phyloP scores from a whole-genome alignment of 2,113 vertebrate species.

The Charina bottae region DNA sequence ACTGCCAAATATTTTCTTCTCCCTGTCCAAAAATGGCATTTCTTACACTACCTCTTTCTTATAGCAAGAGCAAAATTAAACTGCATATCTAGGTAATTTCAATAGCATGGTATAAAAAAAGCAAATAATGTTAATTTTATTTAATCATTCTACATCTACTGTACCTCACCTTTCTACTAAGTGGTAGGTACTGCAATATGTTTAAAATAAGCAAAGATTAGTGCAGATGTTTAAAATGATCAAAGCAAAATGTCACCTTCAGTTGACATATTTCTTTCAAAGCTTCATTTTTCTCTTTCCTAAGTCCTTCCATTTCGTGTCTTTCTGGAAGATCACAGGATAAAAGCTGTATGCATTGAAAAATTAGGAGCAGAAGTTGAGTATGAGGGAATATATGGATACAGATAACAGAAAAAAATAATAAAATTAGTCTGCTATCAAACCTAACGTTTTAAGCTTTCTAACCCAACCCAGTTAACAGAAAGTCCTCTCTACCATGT shows the following conservation, averaged over 20 bases:
- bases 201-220: neutral
- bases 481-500: neutral
- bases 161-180: neutral
- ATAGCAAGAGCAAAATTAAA: neutral
- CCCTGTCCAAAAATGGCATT: neutral
- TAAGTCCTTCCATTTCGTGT: conserved; percentile 81
- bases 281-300: conserved; percentile 82
- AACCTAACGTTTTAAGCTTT: neutral
- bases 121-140: neutral
- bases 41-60: too few relatives aligned
- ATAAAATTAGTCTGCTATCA: neutral
- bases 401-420: neutral
- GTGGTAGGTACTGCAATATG: neutral
- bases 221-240: conserved; percentile 13
- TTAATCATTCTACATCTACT: neutral
- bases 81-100: neutral
- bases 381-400: neutral
- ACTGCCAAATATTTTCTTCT: neutral
- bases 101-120: neutral
- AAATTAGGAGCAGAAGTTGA: conserved; percentile 10
- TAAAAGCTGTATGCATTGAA: conserved; percentile 68
- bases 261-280: conserved; percentile 82
- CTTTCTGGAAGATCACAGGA: conserved; percentile 77
- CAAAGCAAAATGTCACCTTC: conserved; percentile 78
- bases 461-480: neutral